phyloP scores from a whole-genome alignment of 2,797 vertebrate genomes.

The Sebastes itinus region DNA sequence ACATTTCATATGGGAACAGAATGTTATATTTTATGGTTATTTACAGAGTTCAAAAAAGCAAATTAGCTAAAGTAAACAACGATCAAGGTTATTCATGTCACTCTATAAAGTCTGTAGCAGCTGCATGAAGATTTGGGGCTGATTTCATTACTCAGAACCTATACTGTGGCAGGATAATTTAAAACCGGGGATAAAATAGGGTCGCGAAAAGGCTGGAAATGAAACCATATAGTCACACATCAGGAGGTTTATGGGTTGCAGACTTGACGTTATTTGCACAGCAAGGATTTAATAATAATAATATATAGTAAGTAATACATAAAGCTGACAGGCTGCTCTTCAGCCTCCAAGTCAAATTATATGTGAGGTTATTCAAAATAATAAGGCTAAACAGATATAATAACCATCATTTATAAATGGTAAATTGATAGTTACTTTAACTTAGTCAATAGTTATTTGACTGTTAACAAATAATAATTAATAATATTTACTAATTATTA shows the following conservation, averaged over 20 bases:
- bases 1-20: slow-evolving; percentile 41
- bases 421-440: too few species aligned
- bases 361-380: neutral
- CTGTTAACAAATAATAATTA: too few species aligned
- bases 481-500: too few species aligned
- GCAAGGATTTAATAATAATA: slow-evolving; percentile 34
- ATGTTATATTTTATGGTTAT: slow-evolving; percentile 47
- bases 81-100: slow-evolving; percentile 64
- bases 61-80: slow-evolving; percentile 66
- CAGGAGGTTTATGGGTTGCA: slow-evolving; percentile 40
- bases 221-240: slow-evolving; percentile 43
- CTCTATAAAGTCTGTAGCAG: slow-evolving; percentile 37
- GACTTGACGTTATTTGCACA: slow-evolving; percentile 22
- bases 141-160: slow-evolving; percentile 52
- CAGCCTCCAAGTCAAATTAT: neutral
- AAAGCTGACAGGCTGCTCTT: slow-evolving; percentile 18
- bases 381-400: neutral
- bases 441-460: too few species aligned
- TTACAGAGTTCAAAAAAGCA: slow-evolving; percentile 51
- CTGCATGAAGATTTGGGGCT: slow-evolving; percentile 42
- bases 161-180: slow-evolving; percentile 48
- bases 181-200: slow-evolving; percentile 38
- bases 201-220: slow-evolving; percentile 15
- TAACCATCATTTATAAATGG: too few species aligned
- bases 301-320: slow-evolving; percentile 20